Percentiles rank a stretch among this genome's conserved stretches.
These are phyloP conservation scores for Pseudorhombus dupliciocellatus DNA, from an alignment of 2,113 vertebrate genomes.

Conservation along the genomic window DNA sequence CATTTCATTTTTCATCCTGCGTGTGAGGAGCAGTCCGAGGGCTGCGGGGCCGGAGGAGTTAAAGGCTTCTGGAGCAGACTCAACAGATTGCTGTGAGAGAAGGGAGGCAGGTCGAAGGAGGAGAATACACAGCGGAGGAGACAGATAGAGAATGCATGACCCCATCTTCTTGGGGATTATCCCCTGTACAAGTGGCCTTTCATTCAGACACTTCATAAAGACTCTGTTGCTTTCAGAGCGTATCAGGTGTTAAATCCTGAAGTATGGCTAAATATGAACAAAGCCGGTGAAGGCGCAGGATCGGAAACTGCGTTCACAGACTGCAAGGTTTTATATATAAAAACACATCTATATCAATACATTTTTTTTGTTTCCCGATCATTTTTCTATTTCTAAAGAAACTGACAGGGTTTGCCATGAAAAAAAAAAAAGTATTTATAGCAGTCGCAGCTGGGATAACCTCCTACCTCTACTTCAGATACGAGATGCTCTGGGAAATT, in stretches of 20 bases:
- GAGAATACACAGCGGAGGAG: slow-evolving; percentile 5
- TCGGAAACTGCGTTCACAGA: too few species aligned
- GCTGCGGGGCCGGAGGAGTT: neutral
- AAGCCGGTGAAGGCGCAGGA: neutral
- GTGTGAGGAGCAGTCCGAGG: neutral
- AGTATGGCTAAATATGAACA: slow-evolving; percentile 14
- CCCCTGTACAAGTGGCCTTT: slow-evolving; percentile 33
- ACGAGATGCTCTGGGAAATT: neutral
- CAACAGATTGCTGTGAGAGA: slow-evolving; percentile 7
- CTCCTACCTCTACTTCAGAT: slow-evolving; percentile 5
- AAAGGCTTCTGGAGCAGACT: slow-evolving; percentile 15
- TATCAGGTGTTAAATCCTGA: slow-evolving; percentile 6
- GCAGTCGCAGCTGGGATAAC: neutral
- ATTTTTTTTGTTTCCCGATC: too few species aligned
- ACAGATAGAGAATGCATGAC: slow-evolving; percentile 9
- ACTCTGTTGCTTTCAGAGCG: slow-evolving; percentile 5
- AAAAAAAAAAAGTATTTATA: neutral
- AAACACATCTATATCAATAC: too few species aligned
- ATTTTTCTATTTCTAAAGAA: neutral
- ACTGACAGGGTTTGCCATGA: neutral
- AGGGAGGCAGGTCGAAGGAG: slow-evolving; percentile 9
- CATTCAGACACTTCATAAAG: slow-evolving; percentile 37
- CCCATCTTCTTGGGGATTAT: slow-evolving; percentile 25
- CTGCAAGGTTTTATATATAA: too few species aligned
- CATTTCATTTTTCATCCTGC: neutral